Conservation (phyloP, 2,797 vertebrate species). For the Mycteria americana region DNA sequence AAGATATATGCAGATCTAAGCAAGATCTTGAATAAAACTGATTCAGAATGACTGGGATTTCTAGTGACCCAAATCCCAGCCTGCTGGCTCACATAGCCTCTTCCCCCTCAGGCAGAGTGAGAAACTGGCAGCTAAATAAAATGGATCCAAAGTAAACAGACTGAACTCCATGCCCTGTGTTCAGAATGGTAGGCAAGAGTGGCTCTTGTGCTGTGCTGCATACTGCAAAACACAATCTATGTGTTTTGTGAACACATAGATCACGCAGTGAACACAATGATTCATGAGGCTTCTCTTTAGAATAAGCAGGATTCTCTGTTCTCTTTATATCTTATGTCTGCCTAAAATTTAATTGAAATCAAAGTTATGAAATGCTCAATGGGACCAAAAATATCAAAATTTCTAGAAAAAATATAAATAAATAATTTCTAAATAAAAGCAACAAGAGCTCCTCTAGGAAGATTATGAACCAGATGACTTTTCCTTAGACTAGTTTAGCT, state of each 20-base stretch:
- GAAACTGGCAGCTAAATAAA: not conserved
- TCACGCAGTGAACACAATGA: not conserved
- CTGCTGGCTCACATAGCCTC: not conserved
- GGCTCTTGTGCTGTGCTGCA: not conserved
- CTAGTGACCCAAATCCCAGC: not conserved
- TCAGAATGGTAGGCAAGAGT: not conserved
- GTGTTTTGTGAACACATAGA: no score
- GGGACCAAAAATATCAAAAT: not conserved
- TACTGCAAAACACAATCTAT: not conserved
- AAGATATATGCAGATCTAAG: not conserved
- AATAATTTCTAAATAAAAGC: not conserved
- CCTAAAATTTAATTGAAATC: not conserved
- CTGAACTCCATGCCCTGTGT: fast-evolving
- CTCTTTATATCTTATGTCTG: not conserved
- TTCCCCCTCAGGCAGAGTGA: not conserved
- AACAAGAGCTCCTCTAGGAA: not conserved
- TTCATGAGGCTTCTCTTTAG: not conserved
- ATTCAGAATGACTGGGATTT: not conserved
- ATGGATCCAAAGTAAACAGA: not conserved
- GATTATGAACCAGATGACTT: not conserved
- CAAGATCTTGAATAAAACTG: not conserved
- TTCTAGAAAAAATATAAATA: not conserved
- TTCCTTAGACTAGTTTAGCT: not conserved
- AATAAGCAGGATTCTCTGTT: not conserved
- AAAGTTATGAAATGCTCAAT: not conserved